phyloP scores from a whole-genome alignment of 2,797 vertebrate genomes.

The Catharus ustulatus region DNA sequence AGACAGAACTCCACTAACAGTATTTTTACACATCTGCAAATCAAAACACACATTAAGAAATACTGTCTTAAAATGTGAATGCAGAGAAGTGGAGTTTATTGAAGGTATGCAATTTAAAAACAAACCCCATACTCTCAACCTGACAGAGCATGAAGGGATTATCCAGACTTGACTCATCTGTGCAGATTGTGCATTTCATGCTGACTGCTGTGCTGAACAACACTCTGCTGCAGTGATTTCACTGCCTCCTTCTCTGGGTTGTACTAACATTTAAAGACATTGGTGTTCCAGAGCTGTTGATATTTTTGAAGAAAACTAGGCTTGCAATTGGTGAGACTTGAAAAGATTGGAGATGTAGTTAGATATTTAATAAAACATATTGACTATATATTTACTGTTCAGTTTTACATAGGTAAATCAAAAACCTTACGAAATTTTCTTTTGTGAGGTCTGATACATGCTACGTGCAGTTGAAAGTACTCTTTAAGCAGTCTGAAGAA shows the following conservation, averaged over 20 bases:
- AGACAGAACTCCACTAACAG: not conserved
- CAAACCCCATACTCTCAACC: not conserved
- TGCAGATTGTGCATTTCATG: constrained; percentile 35
- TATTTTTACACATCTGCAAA: not conserved
- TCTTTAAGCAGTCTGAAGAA: not conserved
- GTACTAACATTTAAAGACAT: not conserved
- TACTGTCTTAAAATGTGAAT: not conserved
- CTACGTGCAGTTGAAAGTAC: not conserved
- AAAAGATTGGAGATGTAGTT: not conserved
- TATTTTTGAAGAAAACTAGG: not conserved
- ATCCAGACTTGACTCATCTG: constrained; percentile 53
- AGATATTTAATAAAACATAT: not conserved
- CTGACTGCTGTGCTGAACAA: constrained; percentile 36
- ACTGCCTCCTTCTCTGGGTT: not conserved
- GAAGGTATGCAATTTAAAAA: constrained; percentile 24
- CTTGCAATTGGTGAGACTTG: not conserved
- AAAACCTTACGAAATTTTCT: not conserved
- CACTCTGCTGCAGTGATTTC: not conserved
- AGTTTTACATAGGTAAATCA: not conserved
- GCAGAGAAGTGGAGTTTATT: not conserved
- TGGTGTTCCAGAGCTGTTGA: not conserved
- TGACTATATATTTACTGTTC: not conserved
- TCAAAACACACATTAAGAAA: not conserved
- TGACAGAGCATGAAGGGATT: constrained; percentile 54
- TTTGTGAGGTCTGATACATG: not conserved